Conservation (phyloP, 2,888 invertebrate genomes). For the Phytoseiulus persimilis region DNA sequence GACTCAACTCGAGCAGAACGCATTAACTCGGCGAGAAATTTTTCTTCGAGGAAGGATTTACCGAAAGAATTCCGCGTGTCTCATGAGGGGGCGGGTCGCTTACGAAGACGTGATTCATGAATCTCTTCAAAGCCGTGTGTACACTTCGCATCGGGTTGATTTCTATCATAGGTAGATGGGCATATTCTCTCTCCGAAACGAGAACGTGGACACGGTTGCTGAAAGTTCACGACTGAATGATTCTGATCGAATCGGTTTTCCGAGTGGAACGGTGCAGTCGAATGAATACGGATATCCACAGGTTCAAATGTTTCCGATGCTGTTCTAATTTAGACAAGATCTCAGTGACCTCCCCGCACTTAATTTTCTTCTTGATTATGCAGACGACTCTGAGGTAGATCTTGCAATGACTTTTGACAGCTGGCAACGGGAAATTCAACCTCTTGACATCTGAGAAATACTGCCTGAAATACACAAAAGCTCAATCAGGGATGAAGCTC, state of each 20-base stretch:
- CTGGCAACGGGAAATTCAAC: slow-evolving; percentile 58
- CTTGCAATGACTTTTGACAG: slow-evolving; percentile 61
- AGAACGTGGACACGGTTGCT: slow-evolving; percentile 71
- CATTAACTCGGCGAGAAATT: too few species aligned
- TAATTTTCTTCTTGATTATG: slow-evolving; percentile 68
- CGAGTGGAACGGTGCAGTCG: too few species aligned
- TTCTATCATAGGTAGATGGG: slow-evolving; percentile 78
- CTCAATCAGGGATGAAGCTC: too few species aligned
- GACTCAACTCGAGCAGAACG: too few species aligned
- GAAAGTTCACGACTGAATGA: slow-evolving; percentile 43
- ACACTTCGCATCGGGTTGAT: slow-evolving; percentile 75
- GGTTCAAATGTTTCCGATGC: too few species aligned
- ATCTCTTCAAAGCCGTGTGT: slow-evolving; percentile 74
- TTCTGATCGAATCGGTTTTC: too few species aligned
- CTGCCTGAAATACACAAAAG: neutral
- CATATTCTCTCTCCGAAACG: slow-evolving; percentile 70
- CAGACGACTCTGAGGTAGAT: slow-evolving; percentile 69
- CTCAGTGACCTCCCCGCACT: slow-evolving; percentile 51
- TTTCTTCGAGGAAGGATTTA: neutral
- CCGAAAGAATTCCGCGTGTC: slow-evolving; percentile 64
- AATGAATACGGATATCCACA: too few species aligned
- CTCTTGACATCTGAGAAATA: slow-evolving; percentile 21
- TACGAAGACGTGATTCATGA: slow-evolving; percentile 72
- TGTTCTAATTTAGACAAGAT: slow-evolving; percentile 37
- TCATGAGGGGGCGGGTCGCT: slow-evolving; percentile 74